Base-by-base conservation (phyloP, 2,888 invertebrate species). In the Dynastes hyllus region DNA sequence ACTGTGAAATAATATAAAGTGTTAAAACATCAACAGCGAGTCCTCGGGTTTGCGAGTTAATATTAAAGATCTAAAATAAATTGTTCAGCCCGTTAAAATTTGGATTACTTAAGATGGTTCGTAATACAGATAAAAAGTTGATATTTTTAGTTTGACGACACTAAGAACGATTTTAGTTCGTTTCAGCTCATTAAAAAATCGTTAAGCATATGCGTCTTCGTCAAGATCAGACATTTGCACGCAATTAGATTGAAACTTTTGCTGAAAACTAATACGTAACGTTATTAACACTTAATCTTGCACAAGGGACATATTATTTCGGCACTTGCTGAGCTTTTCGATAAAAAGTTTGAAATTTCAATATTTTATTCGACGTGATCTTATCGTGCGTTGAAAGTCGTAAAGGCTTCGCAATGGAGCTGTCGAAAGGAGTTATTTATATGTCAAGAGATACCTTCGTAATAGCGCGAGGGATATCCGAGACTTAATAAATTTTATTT, bases 1-100 rank as follows among this genome's bases (percentile, higher is more conserved):
- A 61, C 61, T 75, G 32, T 5, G 73, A 61, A 75, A 45, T 61
- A 61, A 61, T 75, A 75, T 75, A 45, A 61, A 61, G 58, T 63
- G 73, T 61, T 63, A 45, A 75, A 75, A 61, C 37, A 37, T 58
- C 71, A 71, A 58, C 55, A 58, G 55, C 6, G 55, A 58, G n/a
- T 40, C 40, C 16, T 37, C 66, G 16, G 40, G 3, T 37, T 37
- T 40, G 16, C 40, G 40, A 66, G 40, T 40, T 40, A 13, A 40
- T 66, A 66, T 66, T 40, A 16, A 55, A 9, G 66, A 13, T 51
- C 40, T 51, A 50, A 69, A 51, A 32, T 69, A 29, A 69, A 69
- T 13, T 51, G 29, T 69, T 27, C 27, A 51, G 55, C 6, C 8
- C 16, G n/a, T 55, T 55, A 55, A 55, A 55, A 13, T n/a, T 55